phyloP scores from a whole-genome alignment of 2,888 invertebrate species.

The Nemurella pictetii region DNA sequence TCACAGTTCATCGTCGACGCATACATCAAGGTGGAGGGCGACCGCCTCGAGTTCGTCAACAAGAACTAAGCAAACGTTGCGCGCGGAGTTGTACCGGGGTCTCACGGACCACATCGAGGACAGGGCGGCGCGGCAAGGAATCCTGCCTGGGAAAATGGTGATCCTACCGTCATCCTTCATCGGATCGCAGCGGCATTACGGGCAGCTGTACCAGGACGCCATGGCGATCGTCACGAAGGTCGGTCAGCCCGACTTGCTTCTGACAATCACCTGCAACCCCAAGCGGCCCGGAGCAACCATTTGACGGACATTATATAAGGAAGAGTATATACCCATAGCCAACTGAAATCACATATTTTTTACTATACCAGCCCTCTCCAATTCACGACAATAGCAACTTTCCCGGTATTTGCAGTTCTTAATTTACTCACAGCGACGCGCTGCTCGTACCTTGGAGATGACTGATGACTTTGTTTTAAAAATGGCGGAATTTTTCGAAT shows the following conservation, averaged over 20 bases:
- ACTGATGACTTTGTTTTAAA: no score
- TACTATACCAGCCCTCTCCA: no score
- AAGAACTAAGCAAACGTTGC: constrained; percentile 41
- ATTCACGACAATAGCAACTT: no score
- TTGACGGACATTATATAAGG: no score
- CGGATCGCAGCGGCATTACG: constrained; percentile 40
- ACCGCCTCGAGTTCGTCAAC: constrained; percentile 42
- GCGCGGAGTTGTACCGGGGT: constrained; percentile 42
- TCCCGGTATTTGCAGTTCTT: no score
- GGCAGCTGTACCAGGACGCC: constrained; percentile 43
- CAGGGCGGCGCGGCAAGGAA: constrained; percentile 40
- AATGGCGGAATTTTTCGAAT: no score
- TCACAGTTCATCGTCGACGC: constrained; percentile 27
- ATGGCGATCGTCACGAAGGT: constrained; percentile 43
- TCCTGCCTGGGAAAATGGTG: constrained; percentile 39
- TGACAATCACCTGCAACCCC: constrained; percentile 46
- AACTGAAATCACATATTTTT: no score
- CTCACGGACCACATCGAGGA: constrained; percentile 41
- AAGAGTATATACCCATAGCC: no score
- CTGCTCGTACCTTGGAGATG: no score
- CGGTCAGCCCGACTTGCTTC: no score
- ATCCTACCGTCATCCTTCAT: constrained; percentile 42
- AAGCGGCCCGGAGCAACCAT: constrained; percentile 45
- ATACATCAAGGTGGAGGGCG: constrained; percentile 25
- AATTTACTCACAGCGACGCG: no score